A percentile compares a stretch with the other conserved stretches of the same genome.
These are phyloP conservation scores for Phoxinus phoxinus DNA, from an alignment of 2,113 vertebrate species.

Conservation along the genomic window DNA sequence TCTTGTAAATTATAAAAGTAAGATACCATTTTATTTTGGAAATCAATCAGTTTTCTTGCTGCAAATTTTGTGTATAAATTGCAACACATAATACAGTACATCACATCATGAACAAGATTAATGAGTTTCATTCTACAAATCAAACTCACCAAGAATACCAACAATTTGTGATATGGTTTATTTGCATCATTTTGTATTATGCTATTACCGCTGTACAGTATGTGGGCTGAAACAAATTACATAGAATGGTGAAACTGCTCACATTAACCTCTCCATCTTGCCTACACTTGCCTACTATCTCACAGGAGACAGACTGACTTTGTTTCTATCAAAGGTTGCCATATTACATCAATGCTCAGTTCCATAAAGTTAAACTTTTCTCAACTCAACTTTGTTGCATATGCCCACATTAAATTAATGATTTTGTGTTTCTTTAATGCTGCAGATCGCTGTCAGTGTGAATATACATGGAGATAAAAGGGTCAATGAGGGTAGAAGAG, in stretches of 20 bases:
- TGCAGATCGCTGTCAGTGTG: background rate
- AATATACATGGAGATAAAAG: background rate
- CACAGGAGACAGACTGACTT: background rate
- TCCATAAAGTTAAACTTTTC: background rate
- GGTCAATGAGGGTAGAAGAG: background rate
- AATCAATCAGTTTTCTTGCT: background rate
- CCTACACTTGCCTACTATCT: background rate
- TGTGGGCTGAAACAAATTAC: conserved; percentile 3
- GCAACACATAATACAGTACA: background rate
- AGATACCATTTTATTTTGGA: background rate
- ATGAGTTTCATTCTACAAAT: background rate
- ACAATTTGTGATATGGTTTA: background rate
- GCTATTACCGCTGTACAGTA: background rate
- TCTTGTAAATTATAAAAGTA: background rate
- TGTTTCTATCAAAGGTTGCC: background rate
- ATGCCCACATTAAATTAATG: background rate
- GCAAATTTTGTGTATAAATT: no score
- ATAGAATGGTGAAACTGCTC: background rate
- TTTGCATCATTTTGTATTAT: conserved; percentile 15
- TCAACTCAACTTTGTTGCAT: background rate
- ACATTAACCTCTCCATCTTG: conserved; percentile 10
- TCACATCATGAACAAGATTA: background rate
- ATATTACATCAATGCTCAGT: background rate
- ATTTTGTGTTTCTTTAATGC: background rate
- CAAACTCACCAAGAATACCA: background rate